Conservation (phyloP, 1,140 invertebrate genomes). For the Arion vulgaris region DNA sequence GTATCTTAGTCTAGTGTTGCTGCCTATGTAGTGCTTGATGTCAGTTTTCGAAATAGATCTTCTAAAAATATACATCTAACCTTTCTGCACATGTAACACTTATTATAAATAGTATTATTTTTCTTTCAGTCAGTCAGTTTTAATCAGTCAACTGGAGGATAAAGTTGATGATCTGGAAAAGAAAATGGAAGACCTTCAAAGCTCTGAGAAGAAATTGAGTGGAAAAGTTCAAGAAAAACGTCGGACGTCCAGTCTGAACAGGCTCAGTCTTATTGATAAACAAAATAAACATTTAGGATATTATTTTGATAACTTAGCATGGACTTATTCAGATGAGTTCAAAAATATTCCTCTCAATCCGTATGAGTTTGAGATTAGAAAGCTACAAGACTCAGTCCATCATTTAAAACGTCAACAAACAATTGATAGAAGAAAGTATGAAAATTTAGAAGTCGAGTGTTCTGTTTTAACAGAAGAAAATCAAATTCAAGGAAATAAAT, state of each 20-base stretch:
- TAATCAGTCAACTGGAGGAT: slow-evolving; percentile 61
- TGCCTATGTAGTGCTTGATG: too few species aligned
- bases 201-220: slow-evolving; percentile 49
- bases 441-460: slow-evolving; percentile 83
- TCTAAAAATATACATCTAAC: too few species aligned
- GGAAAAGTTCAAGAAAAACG: slow-evolving; percentile 61
- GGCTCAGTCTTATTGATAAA: slow-evolving; percentile 26
- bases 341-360: slow-evolving; percentile 66
- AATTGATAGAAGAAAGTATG: slow-evolving; percentile 81
- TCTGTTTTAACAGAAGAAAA: slow-evolving; percentile 85
- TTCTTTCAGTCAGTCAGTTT: slow-evolving; percentile 54
- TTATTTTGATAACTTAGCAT: slow-evolving; percentile 56
- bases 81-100: too few species aligned
- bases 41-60: too few species aligned
- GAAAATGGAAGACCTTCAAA: slow-evolving; percentile 63
- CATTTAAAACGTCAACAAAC: slow-evolving; percentile 80
- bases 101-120: too few species aligned
- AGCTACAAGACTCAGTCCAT: slow-evolving; percentile 80
- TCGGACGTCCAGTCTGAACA: slow-evolving; percentile 58
- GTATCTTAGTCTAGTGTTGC: too few species aligned
- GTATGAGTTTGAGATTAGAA: slow-evolving; percentile 78
- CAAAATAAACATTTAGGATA: slow-evolving; percentile 38
- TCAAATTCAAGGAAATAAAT: slow-evolving; percentile 82
- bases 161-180: slow-evolving; percentile 66
- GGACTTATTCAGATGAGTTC: slow-evolving; percentile 61